phyloP scores from a whole-genome alignment of 2,797 vertebrate species.

The Enteromius treurensis region DNA sequence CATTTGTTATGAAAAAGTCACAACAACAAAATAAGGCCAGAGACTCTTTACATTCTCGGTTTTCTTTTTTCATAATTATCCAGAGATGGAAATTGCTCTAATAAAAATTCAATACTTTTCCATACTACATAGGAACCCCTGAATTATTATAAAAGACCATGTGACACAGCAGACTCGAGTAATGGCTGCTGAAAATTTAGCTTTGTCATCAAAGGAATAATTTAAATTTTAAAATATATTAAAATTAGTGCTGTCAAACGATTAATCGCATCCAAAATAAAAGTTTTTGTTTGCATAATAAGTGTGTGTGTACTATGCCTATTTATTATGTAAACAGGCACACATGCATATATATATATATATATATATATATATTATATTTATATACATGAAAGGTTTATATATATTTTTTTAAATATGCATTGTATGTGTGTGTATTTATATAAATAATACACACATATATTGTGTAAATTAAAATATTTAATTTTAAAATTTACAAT shows the following conservation, averaged over 20 bases:
- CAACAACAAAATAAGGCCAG: not conserved
- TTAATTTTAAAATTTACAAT: not conserved
- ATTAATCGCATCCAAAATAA: no score
- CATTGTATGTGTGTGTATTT: no score
- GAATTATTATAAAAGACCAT: not conserved
- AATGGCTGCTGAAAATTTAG: not conserved
- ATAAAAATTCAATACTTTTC: not conserved
- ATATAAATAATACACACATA: no score
- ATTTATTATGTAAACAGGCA: no score
- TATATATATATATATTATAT: no score
- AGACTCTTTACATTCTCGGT: not conserved
- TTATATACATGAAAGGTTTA: no score
- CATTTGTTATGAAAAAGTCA: not conserved
- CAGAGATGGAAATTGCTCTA: not conserved
- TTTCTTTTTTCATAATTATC: not conserved
- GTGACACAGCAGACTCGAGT: not conserved
- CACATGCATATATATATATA: no score
- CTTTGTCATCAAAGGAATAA: not conserved
- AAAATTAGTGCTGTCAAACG: not conserved
- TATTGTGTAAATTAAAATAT: not conserved
- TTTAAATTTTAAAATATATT: not conserved
- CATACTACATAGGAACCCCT: not conserved
- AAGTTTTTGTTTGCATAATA: no score
- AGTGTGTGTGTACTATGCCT: no score
- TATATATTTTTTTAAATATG: no score